Conservation (phyloP, 2,797 vertebrate species). For the Chelon labrosus region DNA sequence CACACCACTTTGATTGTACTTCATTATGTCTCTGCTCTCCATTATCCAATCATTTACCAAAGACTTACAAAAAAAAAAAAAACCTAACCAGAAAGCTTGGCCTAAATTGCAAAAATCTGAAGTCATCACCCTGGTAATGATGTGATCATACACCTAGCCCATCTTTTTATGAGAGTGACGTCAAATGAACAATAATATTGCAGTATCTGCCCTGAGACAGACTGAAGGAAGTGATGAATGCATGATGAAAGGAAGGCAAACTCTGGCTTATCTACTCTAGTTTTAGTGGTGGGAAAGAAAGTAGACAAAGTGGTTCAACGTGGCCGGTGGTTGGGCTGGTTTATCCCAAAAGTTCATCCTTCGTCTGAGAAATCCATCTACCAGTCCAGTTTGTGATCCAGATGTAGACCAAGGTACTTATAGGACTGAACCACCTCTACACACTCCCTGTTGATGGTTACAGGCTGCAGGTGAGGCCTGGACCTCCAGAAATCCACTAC, state of each 20-base stretch:
- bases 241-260: slow-evolving; percentile 6
- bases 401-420: no score
- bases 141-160: background rate
- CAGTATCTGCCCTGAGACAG: slow-evolving; percentile 3
- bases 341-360: no score
- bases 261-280: slow-evolving; percentile 20
- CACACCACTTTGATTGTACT: background rate
- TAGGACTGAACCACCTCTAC: no score
- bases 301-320: slow-evolving; percentile 6
- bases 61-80: slow-evolving; percentile 4
- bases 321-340: background rate
- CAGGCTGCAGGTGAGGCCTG: no score
- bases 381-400: no score
- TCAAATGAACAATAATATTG: slow-evolving; percentile 21
- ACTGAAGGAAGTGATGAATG: slow-evolving; percentile 33
- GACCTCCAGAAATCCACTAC: no score
- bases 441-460: no score
- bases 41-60: slow-evolving; percentile 14
- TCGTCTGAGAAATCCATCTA: no score
- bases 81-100: background rate
- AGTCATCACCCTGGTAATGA: background rate
- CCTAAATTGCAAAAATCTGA: background rate
- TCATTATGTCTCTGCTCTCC: background rate
- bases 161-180: slow-evolving; percentile 3
- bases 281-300: slow-evolving; percentile 7